Conservation (phyloP, 2,797 vertebrate species). For the Amblyraja radiata region DNA sequence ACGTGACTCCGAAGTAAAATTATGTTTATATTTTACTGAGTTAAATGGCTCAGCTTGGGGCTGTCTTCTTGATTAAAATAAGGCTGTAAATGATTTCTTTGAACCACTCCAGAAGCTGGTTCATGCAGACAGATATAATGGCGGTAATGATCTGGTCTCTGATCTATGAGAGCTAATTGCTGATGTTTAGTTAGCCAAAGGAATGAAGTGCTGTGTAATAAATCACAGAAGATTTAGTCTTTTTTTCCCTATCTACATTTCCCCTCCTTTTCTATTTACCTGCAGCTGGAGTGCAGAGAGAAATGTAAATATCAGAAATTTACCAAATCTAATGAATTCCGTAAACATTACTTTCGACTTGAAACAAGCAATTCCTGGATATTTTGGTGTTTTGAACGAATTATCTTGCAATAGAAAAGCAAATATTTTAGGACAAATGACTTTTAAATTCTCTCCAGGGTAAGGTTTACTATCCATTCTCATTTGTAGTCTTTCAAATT, state of each 20-base stretch:
- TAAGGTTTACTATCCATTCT: not conserved
- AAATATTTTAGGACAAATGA: not conserved
- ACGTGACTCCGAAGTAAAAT: too few relatives aligned
- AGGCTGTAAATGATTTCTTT: not conserved
- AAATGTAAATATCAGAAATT: not conserved
- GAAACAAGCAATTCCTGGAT: not conserved
- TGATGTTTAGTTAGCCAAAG: not conserved
- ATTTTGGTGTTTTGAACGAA: not conserved
- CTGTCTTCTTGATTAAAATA: not conserved
- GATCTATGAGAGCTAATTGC: not conserved
- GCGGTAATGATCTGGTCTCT: not conserved
- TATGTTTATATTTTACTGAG: constrained; percentile 3
- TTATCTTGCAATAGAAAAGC: not conserved
- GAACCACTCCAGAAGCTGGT: not conserved
- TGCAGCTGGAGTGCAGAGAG: not conserved
- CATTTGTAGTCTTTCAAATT: not conserved
- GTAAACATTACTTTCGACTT: not conserved
- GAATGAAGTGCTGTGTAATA: not conserved
- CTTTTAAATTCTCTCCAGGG: not conserved
- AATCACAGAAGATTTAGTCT: not conserved
- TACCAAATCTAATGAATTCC: not conserved
- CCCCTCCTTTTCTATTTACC: not conserved
- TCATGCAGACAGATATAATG: not conserved
- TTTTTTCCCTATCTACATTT: not conserved
- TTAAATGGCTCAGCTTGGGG: not conserved